Evolutionary conservation across 2,888 invertebrate genomes (phyloP).

Genomic region (Podabrus alpinus): DNA sequence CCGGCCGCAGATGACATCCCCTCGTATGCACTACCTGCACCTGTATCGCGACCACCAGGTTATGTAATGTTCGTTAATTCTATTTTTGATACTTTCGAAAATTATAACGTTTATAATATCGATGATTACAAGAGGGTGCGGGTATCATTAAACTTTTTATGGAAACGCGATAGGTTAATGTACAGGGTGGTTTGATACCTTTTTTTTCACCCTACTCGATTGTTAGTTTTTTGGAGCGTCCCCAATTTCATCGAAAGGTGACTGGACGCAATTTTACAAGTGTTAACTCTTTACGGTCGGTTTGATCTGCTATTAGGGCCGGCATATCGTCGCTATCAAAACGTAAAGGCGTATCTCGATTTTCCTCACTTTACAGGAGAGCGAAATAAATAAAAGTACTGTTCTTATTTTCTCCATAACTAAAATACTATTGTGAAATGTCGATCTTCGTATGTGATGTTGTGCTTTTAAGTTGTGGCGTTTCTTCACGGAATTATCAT

Average conservation of each 20-base stretch:
- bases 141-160: not conserved
- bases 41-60: slow-evolving; percentile 6
- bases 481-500: too few species aligned
- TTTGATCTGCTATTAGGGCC: too few species aligned
- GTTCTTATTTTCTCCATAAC: too few species aligned
- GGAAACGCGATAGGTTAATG: not conserved
- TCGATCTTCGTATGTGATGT: too few species aligned
- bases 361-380: too few species aligned
- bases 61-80: slow-evolving; percentile 1
- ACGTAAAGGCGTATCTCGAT: too few species aligned
- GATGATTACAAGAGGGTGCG: not conserved
- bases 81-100: slow-evolving; percentile 1
- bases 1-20: slow-evolving; percentile 43
- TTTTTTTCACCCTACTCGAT: not conserved
- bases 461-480: too few species aligned
- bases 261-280: not conserved
- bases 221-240: not conserved
- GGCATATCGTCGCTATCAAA: too few species aligned
- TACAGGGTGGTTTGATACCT: not conserved
- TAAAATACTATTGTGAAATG: too few species aligned
- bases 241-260: not conserved
- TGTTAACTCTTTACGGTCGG: not conserved
- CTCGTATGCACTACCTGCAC: slow-evolving; percentile 9
- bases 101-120: not conserved
- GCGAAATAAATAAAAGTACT: too few species aligned